Percentiles rank a stretch among this genome's conserved stretches.
These are phyloP conservation scores for Atta colombica DNA, from an alignment of 1,140 invertebrate genomes.

Conservation along the genomic window DNA sequence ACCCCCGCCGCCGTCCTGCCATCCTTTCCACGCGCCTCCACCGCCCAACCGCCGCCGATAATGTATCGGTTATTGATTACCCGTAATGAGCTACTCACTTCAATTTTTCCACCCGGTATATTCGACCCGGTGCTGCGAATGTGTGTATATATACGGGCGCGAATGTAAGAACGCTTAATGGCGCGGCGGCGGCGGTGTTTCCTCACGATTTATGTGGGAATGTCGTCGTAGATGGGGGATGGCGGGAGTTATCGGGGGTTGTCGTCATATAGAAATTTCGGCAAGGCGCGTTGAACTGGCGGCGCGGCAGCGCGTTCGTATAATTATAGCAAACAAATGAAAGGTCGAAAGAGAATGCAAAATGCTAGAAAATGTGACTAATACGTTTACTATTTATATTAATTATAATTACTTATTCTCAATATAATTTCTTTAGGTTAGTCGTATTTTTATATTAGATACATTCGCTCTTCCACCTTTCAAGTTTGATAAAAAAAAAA, in stretches of 20 bases:
- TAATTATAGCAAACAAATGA: constrained; percentile 14
- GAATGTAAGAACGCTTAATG: constrained; percentile 58
- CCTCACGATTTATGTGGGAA: constrained; percentile 50
- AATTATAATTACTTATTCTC: not conserved
- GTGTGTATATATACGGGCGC: not conserved
- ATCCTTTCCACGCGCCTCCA: not conserved
- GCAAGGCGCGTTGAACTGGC: not conserved
- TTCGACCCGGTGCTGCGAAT: constrained; percentile 16
- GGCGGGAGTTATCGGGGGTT: constrained; percentile 36
- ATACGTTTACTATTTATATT: not conserved
- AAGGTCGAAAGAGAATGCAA: not conserved
- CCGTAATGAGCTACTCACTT: constrained; percentile 80
- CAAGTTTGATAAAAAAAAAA: not conserved
- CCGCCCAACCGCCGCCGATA: constrained; percentile 70
- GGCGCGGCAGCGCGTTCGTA: not conserved
- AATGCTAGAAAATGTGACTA: not conserved
- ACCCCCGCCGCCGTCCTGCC: constrained; percentile 8
- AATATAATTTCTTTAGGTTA: not conserved
- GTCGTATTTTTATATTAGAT: not conserved
- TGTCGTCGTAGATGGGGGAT: not conserved
- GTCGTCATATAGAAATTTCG: constrained; percentile 37
- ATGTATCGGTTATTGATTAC: constrained; percentile 84
- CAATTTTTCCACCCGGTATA: constrained; percentile 66
- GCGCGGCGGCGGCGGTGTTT: constrained; percentile 29
- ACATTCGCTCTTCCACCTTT: not conserved